A percentile compares a stretch with the other conserved stretches of the same genome.
These are phyloP conservation scores for Piaya cayana DNA, from an alignment of 2,113 vertebrate genomes.

Conservation along the genomic window DNA sequence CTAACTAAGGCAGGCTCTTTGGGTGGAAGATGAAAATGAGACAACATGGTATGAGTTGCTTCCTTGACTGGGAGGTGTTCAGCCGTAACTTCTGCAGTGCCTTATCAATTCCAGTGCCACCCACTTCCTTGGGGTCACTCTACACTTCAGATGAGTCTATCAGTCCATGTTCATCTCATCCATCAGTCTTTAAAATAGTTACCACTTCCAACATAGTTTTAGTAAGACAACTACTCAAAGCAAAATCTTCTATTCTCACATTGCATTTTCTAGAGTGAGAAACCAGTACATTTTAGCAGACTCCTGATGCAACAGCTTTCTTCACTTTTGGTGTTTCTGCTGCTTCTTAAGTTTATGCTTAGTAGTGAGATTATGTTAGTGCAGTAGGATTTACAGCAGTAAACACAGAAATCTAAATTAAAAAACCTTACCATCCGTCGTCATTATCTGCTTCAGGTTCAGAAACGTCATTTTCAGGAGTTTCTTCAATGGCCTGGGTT, in stretches of 20 bases:
- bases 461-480: slow-evolving; percentile 81
- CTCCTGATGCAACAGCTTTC: background rate
- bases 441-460: slow-evolving; percentile 88
- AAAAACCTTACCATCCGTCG: slow-evolving; percentile 88
- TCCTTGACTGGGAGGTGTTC: background rate
- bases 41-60: background rate
- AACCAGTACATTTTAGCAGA: background rate
- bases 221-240: background rate
- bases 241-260: background rate
- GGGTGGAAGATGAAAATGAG: background rate
- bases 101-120: background rate
- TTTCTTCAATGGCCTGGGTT: slow-evolving; percentile 89
- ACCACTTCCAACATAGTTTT: background rate
- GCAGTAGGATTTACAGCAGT: background rate
- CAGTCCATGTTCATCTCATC: background rate
- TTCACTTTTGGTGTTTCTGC: background rate
- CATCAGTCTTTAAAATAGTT: background rate
- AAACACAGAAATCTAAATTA: background rate
- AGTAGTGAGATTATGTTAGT: background rate
- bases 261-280: background rate
- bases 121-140: background rate
- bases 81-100: background rate
- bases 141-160: background rate
- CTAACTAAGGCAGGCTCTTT: background rate
- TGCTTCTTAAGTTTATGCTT: background rate